Evolutionary conservation across 2,113 vertebrate genomes (phyloP), one percentile per base, ranked within the genome.

Genomic region (Coreoperca whiteheadi): DNA sequence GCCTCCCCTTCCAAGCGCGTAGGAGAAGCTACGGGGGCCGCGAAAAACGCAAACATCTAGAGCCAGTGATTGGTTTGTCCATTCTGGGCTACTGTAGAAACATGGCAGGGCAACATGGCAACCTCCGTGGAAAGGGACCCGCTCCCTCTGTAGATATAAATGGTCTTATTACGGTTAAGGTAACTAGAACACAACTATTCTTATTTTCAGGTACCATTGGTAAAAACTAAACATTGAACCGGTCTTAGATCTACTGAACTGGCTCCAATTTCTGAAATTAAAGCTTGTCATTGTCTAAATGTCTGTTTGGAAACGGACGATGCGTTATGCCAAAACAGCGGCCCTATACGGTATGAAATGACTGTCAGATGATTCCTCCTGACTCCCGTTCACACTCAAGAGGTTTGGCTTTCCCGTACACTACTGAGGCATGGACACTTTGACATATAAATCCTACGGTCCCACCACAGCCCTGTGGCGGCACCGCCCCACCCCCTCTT

Each of bases 361-460:
- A 54, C 32, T 48, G 64, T 4, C n/a, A 5, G 59, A 73, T 37
- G 59, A 30, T 23, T 50, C n/a, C 37, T 28, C 2, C 32, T 30
- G 66, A 37, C 68, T 66, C 32, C 21, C 30, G 21, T 23, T 61
- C 34, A 7, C 70, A 39, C 63, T 57, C 74, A 21, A 2, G 41
- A 74, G 43, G 43, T 54, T 50, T 64, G 12, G 9, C 67, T 76
- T 23, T 11, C 51, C 78, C 15, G 3, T 76, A n/a, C 32, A 54
- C 32, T 11, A 0, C 57, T 57, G 56, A 77, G 70, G 41, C 6
- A 14, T 8, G 1, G 67, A 84, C 77, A 63, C 63, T 51, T 28
- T 74, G 78, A 81, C 41, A 73, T 66, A 88, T 74, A 74, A 41
- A 16, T 14, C 12, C 64, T 14, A 2, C n/a, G n/a, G 3, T 25